A percentile compares a stretch with the other conserved stretches of the same genome.
phyloP scores from a whole-genome alignment of 2,113 vertebrate genomes.

The Theristicus caerulescens region DNA sequence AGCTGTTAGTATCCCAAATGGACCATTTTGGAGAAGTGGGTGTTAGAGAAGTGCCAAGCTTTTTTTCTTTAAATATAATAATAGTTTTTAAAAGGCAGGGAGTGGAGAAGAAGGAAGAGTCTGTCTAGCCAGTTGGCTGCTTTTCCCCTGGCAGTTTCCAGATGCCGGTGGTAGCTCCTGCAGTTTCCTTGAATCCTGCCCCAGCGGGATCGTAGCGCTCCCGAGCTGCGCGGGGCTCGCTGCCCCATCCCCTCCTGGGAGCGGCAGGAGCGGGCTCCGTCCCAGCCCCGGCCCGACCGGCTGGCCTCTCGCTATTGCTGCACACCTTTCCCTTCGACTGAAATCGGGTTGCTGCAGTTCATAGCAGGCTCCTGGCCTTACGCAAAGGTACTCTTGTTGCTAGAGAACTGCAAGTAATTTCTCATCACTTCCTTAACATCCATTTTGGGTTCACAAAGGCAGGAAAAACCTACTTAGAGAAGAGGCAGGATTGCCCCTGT shows the following conservation, averaged over 20 bases:
- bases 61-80: neutral
- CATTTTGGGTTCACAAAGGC: slow-evolving; percentile 27
- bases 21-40: neutral
- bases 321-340: neutral
- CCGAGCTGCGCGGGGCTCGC: neutral
- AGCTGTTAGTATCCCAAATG: slow-evolving; percentile 13
- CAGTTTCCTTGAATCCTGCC: neutral
- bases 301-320: neutral
- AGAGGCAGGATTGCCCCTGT: neutral
- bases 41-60: slow-evolving; percentile 58
- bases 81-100: neutral
- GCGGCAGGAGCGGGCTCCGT: neutral
- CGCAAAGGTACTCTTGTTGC: neutral
- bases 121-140: neutral
- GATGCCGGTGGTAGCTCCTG: neutral
- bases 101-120: neutral
- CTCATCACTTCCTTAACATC: slow-evolving; percentile 8
- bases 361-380: neutral
- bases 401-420: neutral
- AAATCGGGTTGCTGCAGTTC: neutral
- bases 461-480: neutral
- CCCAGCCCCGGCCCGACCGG: neutral
- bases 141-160: neutral
- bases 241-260: neutral
- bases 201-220: neutral